Evolutionary conservation across 2,113 vertebrate genomes (phyloP), one percentile per base, ranked within the genome.

Genomic region (Ariopsis seemanni): DNA sequence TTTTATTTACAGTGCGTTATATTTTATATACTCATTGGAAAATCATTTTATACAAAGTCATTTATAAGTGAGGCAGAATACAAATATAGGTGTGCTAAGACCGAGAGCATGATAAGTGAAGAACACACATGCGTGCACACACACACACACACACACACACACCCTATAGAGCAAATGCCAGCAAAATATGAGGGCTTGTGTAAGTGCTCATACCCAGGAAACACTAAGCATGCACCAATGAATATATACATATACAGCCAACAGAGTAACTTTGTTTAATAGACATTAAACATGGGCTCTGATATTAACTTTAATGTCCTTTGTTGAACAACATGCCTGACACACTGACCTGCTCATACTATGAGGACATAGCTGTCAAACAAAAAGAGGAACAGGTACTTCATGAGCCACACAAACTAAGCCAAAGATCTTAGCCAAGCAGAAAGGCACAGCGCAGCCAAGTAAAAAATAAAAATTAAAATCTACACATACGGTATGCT

Each of bases 371-470:
- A 75, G 34, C 69, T 52, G 80, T 83, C 67, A 82, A 75, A 74
- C 57, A 55, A 87, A 82, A 87, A 63, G 77, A 52, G 86, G 81
- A 52, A 63, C 81, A 63, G 58, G 86, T 42, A 53, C 58, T 83
- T 82, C 65, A 50, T 87, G 67, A 87, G 63, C 20, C 20, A 82
- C 67, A 72, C 22, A 52, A 63, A 83, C 67, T 34, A 65, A 83
- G 22, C 58, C 58, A 83, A 20, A 65, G 20, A 34, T n/a, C 71
- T 67, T 34, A 48, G 11, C 69, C 48, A 65, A 55, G 42, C 71
- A 83, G 17, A 60, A 87, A 82, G 55, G 63, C 55, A 50, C 55
- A 14, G n/a, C 20, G 30, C 55, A 62, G 34, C 17, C 14, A 69
- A n/a, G 1, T 27, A 60, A 58, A n/a, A 65, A 57, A 22, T 9